phyloP scores from a whole-genome alignment of 1,140 invertebrate genomes.

The Polypedilum pembai region DNA sequence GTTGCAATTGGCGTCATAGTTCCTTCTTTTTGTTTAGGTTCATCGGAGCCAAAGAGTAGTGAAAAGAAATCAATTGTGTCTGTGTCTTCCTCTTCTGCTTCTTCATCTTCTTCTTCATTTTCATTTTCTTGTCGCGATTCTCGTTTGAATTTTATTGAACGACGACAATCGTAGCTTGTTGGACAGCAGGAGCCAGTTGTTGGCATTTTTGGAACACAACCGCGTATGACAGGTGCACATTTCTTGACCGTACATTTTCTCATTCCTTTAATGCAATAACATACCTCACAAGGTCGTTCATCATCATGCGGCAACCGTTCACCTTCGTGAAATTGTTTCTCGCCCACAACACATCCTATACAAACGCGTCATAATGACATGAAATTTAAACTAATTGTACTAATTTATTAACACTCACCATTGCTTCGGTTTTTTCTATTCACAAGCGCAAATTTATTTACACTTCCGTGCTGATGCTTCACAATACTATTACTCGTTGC shows the following conservation, averaged over 20 bases:
- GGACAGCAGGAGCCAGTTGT: constrained; percentile 72
- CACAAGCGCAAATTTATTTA: constrained; percentile 34
- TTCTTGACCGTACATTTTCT: constrained; percentile 66
- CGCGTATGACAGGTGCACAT: constrained; percentile 63
- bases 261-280: constrained; percentile 69
- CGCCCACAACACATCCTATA: constrained; percentile 58
- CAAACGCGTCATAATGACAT: constrained; percentile 25
- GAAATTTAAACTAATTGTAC: constrained; percentile 23
- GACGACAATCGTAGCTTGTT: constrained; percentile 71
- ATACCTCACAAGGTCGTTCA: constrained; percentile 62
- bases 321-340: constrained; percentile 59
- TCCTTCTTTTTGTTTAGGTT: neutral
- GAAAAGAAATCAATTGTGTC: constrained; percentile 41
- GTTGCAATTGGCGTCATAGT: constrained; percentile 2
- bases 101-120: neutral
- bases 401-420: constrained; percentile 37
- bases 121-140: constrained; percentile 11
- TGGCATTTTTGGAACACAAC: constrained; percentile 66
- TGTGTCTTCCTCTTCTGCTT: constrained; percentile 34
- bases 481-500: constrained; percentile 34
- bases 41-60: constrained; percentile 37
- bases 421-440: constrained; percentile 41
- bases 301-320: constrained; percentile 59
- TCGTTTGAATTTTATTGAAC: constrained; percentile 39
- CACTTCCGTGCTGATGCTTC: constrained; percentile 37